Evolutionary conservation across 1,140 invertebrate genomes (phyloP), one percentile per base, ranked within the genome.

Genomic region (Solenopsis fugax): DNA sequence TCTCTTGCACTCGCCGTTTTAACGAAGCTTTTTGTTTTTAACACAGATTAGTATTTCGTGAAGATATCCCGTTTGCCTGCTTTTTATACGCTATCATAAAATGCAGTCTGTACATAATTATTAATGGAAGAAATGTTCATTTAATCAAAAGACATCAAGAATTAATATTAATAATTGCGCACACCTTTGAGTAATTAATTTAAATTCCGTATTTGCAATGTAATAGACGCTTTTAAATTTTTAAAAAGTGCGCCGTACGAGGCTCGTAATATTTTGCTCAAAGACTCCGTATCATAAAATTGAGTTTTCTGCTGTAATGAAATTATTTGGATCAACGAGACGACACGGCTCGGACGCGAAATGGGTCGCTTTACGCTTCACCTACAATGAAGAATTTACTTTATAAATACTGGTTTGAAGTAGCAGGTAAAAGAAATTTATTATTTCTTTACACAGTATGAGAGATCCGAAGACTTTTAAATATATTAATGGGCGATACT

Each of bases 291-390:
- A 52, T 72, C 18, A 29, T 73, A 48, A 73, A 82, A 73, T 72
- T 41, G 67, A 72, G 24, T 82, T 82, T 84, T 62, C 69, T 54
- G 24, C 69, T 21, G 0, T 73, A 84, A 84, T 73, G 21, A 73
- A 60, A 73, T 84, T 84, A 73, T 84, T 73, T 73, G 80, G 54
- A 73, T 73, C 78, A 60, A 71, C 64, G 52, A 71, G 50, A 81
- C 64, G 78, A 67, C 48, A 34, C 48, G 62, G 56, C 65, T 50
- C 50, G 54, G 13, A 82, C 54, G 48, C 62, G 54, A 84, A 84
- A 73, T 73, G 69, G 54, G 24, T 73, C 52, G 80, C 69, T 82
- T 82, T 82, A 60, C 13, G 54, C 52, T 82, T 82, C 52, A 34
- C 7, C 13, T 73, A 34, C 41, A 73, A 56, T 71, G 64, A 56